Percentiles rank a stretch among this genome's conserved stretches.
Conservation (phyloP, 2,888 invertebrate genomes). For the Leucophenga maculata region DNA sequence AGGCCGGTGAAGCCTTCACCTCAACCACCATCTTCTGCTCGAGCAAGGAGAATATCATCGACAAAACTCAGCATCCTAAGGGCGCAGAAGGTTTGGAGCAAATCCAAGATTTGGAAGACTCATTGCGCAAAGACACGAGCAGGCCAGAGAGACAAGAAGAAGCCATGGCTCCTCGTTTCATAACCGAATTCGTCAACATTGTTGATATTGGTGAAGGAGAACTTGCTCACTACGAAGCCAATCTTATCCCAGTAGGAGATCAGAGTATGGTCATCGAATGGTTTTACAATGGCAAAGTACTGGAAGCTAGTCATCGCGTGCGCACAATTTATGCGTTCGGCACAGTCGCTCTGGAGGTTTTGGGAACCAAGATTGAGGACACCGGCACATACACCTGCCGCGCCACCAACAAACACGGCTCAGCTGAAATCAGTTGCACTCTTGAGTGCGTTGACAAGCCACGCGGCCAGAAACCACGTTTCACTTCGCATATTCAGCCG, state of each 20-base stretch:
- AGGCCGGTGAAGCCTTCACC: constrained; percentile 91
- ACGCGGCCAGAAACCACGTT: constrained; percentile 89
- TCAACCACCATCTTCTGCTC: constrained; percentile 90
- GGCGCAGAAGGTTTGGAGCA: constrained; percentile 93
- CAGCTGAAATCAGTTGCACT: constrained; percentile 87
- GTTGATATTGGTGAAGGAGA: constrained; percentile 93
- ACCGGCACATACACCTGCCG: constrained; percentile 90
- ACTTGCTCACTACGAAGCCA: constrained; percentile 97
- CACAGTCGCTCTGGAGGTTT: constrained; percentile 95
- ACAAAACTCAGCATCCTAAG: constrained; percentile 93
- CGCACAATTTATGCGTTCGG: constrained; percentile 97
- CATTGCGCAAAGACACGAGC: constrained; percentile 81
- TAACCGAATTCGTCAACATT: constrained; percentile 88
- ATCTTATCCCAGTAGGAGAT: constrained; percentile 93
- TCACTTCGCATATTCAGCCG: constrained; percentile 89
- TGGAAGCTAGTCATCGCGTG: constrained; percentile 91
- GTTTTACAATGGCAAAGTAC: constrained; percentile 93
- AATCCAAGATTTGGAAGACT: constrained; percentile 92
- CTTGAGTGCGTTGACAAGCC: constrained; percentile 88
- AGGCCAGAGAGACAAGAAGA: constrained; percentile 81
- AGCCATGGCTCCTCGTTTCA: constrained; percentile 90
- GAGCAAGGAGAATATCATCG: constrained; percentile 86
- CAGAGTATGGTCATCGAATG: constrained; percentile 95
- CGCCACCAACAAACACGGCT: constrained; percentile 91
- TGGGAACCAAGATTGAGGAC: constrained; percentile 94